Evolutionary conservation across 2,113 vertebrate genomes (phyloP).

Genomic region (Columba livia): DNA sequence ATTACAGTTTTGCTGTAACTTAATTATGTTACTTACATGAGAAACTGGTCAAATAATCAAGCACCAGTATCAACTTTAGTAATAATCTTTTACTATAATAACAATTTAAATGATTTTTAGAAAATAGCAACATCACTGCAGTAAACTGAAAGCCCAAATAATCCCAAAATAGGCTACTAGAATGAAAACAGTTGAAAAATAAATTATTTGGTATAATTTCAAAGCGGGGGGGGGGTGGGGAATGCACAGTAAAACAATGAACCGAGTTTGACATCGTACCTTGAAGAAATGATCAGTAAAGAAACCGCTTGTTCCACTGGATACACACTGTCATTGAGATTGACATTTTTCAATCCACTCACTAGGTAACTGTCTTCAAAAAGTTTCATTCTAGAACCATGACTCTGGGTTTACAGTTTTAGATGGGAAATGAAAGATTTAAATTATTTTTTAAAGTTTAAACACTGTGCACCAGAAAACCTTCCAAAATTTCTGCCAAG

Average conservation of each 20-base stretch:
- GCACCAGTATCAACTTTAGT: neutral
- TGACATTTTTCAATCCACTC: slow-evolving; percentile 9
- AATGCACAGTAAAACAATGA: neutral
- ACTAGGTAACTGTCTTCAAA: neutral
- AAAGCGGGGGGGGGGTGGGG: neutral
- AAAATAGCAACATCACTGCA: neutral
- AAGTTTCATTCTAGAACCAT: neutral
- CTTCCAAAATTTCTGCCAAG: neutral
- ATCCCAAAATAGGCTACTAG: neutral
- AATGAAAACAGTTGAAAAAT: neutral
- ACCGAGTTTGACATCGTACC: neutral
- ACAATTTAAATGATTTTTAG: neutral
- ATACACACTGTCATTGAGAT: neutral
- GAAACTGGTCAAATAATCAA: slow-evolving; percentile 25
- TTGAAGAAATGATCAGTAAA: neutral
- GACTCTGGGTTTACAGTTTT: neutral
- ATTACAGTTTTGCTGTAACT: slow-evolving; percentile 22
- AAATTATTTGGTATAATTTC: neutral
- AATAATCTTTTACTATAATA: neutral
- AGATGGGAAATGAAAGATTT: neutral
- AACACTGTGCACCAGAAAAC: neutral
- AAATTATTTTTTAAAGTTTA: neutral
- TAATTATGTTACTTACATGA: slow-evolving; percentile 17
- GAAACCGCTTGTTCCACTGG: neutral
- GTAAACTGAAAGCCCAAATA: neutral